A percentile compares a stretch with the other conserved stretches of the same genome.
Conservation (phyloP, 2,113 vertebrate species). For the Brachyhypopomus occidentalis region DNA sequence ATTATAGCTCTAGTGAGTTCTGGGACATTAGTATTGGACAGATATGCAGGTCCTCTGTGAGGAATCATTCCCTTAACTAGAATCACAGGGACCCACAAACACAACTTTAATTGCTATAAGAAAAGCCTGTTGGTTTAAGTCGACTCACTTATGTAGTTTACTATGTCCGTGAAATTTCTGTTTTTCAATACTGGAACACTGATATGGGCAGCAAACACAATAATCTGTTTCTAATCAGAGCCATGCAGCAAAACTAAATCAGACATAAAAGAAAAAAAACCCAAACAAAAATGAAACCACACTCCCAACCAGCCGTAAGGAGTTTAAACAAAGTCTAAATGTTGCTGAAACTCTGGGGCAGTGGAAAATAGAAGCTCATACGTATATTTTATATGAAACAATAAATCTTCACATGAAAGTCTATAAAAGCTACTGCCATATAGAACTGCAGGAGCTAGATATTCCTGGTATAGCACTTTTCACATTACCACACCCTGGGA, state of each 20-base stretch:
- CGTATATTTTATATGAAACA: constrained; percentile 22
- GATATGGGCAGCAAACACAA: constrained; percentile 2
- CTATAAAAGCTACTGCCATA: not conserved
- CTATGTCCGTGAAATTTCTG: constrained; percentile 20
- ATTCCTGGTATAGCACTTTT: no score
- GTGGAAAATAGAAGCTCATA: constrained; percentile 32
- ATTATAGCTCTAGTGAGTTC: constrained; percentile 49
- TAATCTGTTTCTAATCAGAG: constrained; percentile 16
- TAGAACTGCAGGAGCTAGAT: not conserved
- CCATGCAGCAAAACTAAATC: constrained; percentile 11
- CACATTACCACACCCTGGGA: no score
- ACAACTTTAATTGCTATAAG: no score
- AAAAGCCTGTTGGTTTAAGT: no score
- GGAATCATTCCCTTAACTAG: constrained; percentile 47
- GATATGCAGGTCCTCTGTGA: constrained; percentile 25
- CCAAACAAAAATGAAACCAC: constrained; percentile 49
- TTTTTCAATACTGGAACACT: not conserved
- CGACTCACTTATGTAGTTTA: no score
- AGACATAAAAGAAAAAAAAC: constrained; percentile 41
- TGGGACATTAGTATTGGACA: constrained; percentile 19
- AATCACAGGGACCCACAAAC: constrained; percentile 38
- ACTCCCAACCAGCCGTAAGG: constrained; percentile 24
- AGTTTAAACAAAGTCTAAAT: constrained; percentile 49
- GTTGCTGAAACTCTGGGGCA: constrained; percentile 29
- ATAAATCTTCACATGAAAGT: constrained; percentile 8